phyloP scores from a whole-genome alignment of 2,888 invertebrate species.

The Shargacucullia verbasci region DNA sequence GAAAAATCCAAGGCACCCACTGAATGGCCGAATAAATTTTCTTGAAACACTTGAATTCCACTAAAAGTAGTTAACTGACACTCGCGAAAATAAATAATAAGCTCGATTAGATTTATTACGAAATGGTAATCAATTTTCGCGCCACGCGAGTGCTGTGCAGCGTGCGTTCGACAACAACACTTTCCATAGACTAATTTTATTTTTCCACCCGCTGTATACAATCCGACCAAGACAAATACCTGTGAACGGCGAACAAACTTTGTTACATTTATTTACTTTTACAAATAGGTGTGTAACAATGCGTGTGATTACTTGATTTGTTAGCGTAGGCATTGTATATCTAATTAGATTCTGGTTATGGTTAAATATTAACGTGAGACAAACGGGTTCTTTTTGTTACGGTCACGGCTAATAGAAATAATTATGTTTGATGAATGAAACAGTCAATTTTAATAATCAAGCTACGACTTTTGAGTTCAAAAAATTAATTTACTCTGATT shows the following conservation, averaged over 20 bases:
- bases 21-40: constrained; percentile 4
- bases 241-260: constrained; percentile 60
- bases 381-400: constrained; percentile 2
- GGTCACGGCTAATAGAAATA: neutral
- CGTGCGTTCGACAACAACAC: constrained; percentile 64
- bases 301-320: constrained; percentile 68
- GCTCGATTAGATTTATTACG: constrained; percentile 42
- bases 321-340: constrained; percentile 55
- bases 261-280: constrained; percentile 62
- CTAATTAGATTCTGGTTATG: constrained; percentile 44
- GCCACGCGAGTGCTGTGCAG: constrained; percentile 49
- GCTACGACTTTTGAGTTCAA: neutral
- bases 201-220: constrained; percentile 50
- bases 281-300: constrained; percentile 64
- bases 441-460: neutral
- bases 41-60: constrained; percentile 23
- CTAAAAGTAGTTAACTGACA: constrained; percentile 25
- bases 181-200: constrained; percentile 68
- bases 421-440: neutral
- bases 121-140: constrained; percentile 53
- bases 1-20: constrained; percentile 41
- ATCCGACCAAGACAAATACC: constrained; percentile 64
- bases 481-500: too few relatives aligned
- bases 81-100: constrained; percentile 26
- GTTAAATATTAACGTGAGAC: constrained; percentile 9